Evolutionary conservation across 2,113 vertebrate species (phyloP).

Genomic region (Elaphurus davidianus): DNA sequence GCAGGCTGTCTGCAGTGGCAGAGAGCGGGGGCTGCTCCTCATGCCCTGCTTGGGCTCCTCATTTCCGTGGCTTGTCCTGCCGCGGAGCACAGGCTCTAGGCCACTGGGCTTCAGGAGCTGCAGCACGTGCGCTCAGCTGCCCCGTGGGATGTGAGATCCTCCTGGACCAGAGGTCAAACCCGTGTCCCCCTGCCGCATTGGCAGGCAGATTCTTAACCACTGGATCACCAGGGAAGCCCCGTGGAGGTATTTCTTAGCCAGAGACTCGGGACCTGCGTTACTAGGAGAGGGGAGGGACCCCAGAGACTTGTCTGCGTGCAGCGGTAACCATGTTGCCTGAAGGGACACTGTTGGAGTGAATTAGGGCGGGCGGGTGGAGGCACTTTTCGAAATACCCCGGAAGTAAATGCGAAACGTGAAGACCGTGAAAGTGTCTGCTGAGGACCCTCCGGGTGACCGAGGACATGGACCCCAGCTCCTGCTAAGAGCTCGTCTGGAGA

Average conservation of each 20-base stretch:
- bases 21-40: neutral
- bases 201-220: neutral
- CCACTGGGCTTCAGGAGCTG: neutral
- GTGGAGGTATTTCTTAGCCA: neutral
- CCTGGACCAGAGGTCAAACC: neutral
- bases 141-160: neutral
- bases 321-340: neutral
- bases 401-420: neutral
- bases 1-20: neutral
- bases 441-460: neutral
- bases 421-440: neutral
- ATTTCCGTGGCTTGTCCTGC: neutral
- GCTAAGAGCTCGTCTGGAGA: neutral
- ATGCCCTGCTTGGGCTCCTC: neutral
- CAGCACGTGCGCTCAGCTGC: fast-evolving
- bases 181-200: fast-evolving
- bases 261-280: neutral
- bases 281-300: neutral
- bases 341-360: neutral
- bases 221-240: neutral
- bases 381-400: neutral
- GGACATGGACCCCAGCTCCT: fast-evolving
- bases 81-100: neutral
- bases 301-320: neutral
- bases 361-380: neutral